Conservation (phyloP, 2,888 invertebrate genomes). For the Gisinianus flammeolus region DNA sequence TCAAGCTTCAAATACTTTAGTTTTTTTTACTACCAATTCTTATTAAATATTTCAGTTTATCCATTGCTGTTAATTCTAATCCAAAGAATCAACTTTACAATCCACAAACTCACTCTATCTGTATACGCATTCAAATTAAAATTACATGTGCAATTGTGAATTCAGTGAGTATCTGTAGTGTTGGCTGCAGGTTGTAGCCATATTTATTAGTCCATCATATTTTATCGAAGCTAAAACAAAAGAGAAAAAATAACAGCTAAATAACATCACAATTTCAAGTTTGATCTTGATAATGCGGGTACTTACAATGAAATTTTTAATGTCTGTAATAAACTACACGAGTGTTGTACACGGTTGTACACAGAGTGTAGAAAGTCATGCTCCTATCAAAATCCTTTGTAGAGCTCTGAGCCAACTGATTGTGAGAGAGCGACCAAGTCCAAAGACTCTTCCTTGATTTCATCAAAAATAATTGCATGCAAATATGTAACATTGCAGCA, state of each 20-base stretch:
- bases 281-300: slow-evolving; percentile 12
- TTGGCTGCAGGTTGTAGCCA: background rate
- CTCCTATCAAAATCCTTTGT: background rate
- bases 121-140: background rate
- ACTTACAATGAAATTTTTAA: background rate
- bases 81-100: background rate
- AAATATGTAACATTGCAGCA: background rate
- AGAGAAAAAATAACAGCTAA: background rate
- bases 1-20: background rate
- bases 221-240: slow-evolving; percentile 8
- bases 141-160: too few species aligned
- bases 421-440: background rate
- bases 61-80: background rate
- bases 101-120: background rate
- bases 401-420: background rate
- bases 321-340: background rate
- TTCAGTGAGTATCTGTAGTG: too few species aligned
- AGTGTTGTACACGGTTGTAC: background rate
- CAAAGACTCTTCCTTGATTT: background rate
- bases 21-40: background rate
- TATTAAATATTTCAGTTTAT: too few species aligned
- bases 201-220: background rate
- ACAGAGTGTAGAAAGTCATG: background rate
- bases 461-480: background rate
- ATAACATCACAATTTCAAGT: background rate